These are phyloP conservation scores for Xenopus laevis DNA, from an alignment of 2,113 vertebrate genomes.

Conservation along the genomic window DNA sequence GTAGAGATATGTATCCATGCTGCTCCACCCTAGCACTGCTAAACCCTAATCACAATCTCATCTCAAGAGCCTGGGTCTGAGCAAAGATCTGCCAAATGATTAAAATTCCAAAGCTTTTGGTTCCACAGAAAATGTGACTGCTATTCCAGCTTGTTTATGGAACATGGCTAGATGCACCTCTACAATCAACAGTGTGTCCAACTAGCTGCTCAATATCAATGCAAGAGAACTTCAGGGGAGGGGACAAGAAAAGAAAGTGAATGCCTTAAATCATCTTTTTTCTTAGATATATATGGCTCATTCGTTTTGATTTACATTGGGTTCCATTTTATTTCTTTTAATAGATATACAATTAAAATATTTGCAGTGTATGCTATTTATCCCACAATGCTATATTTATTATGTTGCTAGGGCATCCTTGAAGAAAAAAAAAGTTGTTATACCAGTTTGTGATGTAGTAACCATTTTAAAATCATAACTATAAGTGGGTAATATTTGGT, in stretches of 20 bases:
- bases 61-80: constrained; percentile 50
- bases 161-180: neutral
- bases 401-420: constrained; percentile 80
- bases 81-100: constrained; percentile 51
- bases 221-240: constrained; percentile 52
- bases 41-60: constrained; percentile 45
- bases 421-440: constrained; percentile 55
- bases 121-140: neutral
- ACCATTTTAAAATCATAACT: constrained; percentile 65
- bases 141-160: neutral
- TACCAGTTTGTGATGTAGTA: constrained; percentile 66
- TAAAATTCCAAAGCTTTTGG: constrained; percentile 50
- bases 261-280: constrained; percentile 56
- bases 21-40: constrained; percentile 50
- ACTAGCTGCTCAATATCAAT: constrained; percentile 47
- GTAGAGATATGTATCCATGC: constrained; percentile 48
- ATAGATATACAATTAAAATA: constrained; percentile 50
- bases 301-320: constrained; percentile 53
- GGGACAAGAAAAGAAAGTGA: constrained; percentile 30
- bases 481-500: constrained; percentile 70
- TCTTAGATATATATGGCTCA: constrained; percentile 56
- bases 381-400: constrained; percentile 73
- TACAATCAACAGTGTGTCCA: neutral
- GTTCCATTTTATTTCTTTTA: constrained; percentile 51
- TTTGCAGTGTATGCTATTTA: constrained; percentile 64